These are phyloP conservation scores for Argentina silus DNA, from an alignment of 2,797 vertebrate species.

Conservation along the genomic window DNA sequence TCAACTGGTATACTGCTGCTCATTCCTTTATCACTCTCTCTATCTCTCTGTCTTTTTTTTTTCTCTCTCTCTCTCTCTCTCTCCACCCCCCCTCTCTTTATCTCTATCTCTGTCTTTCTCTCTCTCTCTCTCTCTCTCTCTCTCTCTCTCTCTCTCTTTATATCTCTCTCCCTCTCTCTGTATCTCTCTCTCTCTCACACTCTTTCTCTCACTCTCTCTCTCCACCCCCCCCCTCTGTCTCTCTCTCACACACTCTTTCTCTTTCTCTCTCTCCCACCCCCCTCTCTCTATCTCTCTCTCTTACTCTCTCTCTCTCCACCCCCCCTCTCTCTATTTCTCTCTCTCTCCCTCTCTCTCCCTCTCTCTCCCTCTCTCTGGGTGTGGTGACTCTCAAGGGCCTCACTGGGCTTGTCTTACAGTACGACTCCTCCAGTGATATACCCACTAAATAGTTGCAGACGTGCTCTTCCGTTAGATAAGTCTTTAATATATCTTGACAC, in stretches of 20 bases:
- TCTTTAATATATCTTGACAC: background rate
- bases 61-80: background rate
- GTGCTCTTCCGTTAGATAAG: background rate
- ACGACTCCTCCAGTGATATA: background rate
- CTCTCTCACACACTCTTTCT: too few species aligned
- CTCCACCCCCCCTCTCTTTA: background rate
- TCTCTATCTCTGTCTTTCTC: background rate
- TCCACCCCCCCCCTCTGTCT: background rate
- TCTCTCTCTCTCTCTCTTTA: background rate
- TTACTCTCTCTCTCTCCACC: too few species aligned
- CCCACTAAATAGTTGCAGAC: background rate
- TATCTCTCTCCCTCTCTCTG: background rate
- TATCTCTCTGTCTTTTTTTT: background rate
- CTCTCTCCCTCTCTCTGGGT: background rate
- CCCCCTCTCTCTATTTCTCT: background rate
- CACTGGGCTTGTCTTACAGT: background rate
- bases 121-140: background rate
- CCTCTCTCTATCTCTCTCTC: background rate
- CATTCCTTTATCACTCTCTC: background rate
- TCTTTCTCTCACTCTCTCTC: background rate
- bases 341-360: background rate
- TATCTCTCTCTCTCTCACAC: too few species aligned
- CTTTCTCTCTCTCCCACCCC: background rate
- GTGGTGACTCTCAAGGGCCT: background rate
- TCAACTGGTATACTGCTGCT: slow-evolving; percentile 68